Evolutionary conservation across 2,888 invertebrate genomes (phyloP).

Genomic region (Drosophila seclusa): DNA sequence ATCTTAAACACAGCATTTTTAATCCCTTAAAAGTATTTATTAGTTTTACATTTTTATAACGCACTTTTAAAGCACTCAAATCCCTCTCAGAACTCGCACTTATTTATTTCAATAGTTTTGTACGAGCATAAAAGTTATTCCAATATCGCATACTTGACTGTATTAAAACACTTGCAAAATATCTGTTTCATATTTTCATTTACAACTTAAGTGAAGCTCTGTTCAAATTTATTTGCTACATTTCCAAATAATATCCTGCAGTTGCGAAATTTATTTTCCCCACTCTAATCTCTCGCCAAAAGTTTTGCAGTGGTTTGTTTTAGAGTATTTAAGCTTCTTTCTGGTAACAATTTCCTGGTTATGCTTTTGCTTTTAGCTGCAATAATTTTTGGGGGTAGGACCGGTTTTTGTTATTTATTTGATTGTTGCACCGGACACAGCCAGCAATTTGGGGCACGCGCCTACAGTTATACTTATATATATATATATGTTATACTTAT

Average conservation of each 20-base stretch:
- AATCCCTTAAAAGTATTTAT: background rate
- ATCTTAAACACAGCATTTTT: background rate
- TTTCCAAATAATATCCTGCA: background rate
- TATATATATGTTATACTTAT: background rate
- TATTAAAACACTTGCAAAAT: background rate
- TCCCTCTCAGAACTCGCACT: background rate
- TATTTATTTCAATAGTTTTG: background rate
- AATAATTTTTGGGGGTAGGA: conserved; percentile 18
- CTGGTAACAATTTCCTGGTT: conserved; percentile 18
- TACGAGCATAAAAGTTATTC: background rate
- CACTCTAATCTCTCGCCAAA: background rate
- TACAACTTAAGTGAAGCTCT: background rate
- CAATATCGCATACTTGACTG: background rate
- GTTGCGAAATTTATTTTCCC: background rate
- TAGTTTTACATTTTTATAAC: background rate
- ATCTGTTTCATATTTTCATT: background rate
- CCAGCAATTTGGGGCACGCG: conserved; percentile 76
- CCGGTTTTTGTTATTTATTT: conserved; percentile 37
- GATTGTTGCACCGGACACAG: conserved; percentile 65
- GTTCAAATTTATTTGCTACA: background rate
- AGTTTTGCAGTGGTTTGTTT: background rate
- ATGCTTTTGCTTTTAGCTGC: conserved; percentile 39
- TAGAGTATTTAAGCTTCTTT: conserved; percentile 36
- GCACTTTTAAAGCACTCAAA: background rate
- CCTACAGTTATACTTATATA: conserved; percentile 57